Evolutionary conservation across 2,888 invertebrate genomes (phyloP).

Genomic region (Anoncus sp.): DNA sequence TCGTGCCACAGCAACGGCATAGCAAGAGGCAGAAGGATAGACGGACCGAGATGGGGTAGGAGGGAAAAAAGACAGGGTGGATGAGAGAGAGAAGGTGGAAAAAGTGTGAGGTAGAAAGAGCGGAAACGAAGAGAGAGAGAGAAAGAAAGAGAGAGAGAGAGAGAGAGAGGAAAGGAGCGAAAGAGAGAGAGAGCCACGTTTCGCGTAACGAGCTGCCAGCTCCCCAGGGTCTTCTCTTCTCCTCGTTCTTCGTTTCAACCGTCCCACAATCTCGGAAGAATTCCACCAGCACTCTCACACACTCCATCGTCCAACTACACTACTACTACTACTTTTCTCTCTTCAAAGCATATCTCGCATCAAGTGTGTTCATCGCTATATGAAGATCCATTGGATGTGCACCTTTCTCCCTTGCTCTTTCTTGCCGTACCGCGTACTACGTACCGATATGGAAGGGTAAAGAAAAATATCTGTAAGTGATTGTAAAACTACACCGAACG

Average conservation of each 20-base stretch:
- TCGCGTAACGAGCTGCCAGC: conserved; percentile 82
- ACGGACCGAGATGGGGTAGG: conserved; percentile 57
- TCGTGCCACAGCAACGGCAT: conserved; percentile 14
- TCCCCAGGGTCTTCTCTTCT: conserved; percentile 80
- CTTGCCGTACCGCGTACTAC: conserved; percentile 65
- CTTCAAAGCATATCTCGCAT: conserved; percentile 30
- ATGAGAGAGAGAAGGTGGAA: conserved; percentile 45
- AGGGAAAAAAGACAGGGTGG: conserved; percentile 52
- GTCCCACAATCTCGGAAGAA: conserved; percentile 44
- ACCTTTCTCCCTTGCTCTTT: conserved; percentile 55
- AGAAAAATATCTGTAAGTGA: conserved; percentile 21
- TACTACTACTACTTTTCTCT: conserved; percentile 44
- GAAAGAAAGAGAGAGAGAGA: too few relatives aligned
- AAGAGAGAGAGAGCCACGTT: conserved; percentile 74
- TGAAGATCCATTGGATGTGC: conserved; percentile 5
- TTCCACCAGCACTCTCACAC: conserved; percentile 56
- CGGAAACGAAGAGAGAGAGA: conserved; percentile 38
- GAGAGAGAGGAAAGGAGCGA: conserved; percentile 29
- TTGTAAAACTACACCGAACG: conserved; percentile 14
- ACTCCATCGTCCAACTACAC: conserved; percentile 41
- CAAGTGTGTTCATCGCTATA: neutral
- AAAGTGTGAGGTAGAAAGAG: conserved; percentile 39
- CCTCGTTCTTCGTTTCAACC: conserved; percentile 65
- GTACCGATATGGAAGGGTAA: conserved; percentile 1
- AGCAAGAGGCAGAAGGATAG: conserved; percentile 60